These are phyloP conservation scores for Melanotaenia pygmaea DNA, from an alignment of 2,797 vertebrate genomes.

Conservation along the genomic window DNA sequence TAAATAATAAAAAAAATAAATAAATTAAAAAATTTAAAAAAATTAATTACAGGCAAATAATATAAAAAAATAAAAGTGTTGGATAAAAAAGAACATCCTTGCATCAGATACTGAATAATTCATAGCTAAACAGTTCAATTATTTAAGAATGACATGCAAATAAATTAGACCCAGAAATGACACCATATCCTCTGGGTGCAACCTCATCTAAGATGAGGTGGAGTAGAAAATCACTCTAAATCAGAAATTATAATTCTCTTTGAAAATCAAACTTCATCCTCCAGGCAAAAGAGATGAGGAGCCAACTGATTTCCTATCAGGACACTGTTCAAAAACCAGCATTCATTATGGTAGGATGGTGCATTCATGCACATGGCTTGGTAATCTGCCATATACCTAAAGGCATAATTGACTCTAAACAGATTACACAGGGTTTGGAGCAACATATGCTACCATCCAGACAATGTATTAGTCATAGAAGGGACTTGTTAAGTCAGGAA, in stretches of 20 bases:
- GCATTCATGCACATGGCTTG: conserved; percentile 2
- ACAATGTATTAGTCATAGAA: conserved; percentile 2
- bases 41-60: neutral
- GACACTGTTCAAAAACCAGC: neutral
- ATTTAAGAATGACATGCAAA: neutral
- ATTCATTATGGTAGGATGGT: conserved; percentile 6
- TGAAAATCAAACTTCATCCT: conserved; percentile 3
- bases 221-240: neutral
- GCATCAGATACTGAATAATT: neutral
- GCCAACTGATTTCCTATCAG: neutral
- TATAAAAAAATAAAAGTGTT: neutral
- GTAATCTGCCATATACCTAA: neutral
- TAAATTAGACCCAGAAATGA: neutral
- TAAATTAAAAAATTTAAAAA: no score
- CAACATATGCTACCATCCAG: neutral
- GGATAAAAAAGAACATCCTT: neutral
- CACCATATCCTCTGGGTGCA: neutral
- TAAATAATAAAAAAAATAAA: no score
- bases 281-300: neutral
- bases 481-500: neutral
- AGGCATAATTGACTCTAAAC: conserved; percentile 1
- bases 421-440: neutral
- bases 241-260: neutral
- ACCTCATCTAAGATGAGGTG: neutral
- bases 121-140: neutral